Base-by-base conservation (phyloP, 2,797 vertebrate species). In the Mus spretus region DNA sequence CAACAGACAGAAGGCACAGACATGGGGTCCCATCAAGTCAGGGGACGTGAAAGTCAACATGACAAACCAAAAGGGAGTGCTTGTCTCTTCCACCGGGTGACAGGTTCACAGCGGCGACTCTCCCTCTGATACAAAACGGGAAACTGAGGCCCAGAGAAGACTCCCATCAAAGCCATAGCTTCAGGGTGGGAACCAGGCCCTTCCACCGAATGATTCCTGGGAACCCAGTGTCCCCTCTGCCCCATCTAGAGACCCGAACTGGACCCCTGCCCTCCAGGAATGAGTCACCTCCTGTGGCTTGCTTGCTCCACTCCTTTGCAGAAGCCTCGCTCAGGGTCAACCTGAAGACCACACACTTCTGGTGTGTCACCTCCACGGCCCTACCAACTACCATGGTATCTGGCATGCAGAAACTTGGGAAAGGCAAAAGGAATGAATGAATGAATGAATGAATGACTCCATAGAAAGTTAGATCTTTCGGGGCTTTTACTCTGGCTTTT, bases 381-480 rank as follows among this genome's bases (percentile, higher is more conserved):
- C 85, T 65, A 34, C 65, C 24, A 28, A 3, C 53, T 4, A 80
- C 47, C 24, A 3, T 0, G 0, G 63, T 28, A 31, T 47, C 93
- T 14, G n/a, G 50, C 44, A 57, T 6, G 28, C 10, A 7, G 15
- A 67, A 61, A 77, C 44, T 40, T 2, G 0, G 40, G 34, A 47
- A 1, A 2, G 34, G 28, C 2, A 9, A 82, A 70, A 44, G 19
- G 14, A 37, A 13, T 0, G 5, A 61, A 1, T 0, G 5, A 12
- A n/a, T n/a, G 40, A 44, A 47, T 40, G 19, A 47, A 9, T 50
- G 44, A 50, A 50, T 7, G 6, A 19, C 5, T 91, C 37, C 2
- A 34, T 7, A 1, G 40, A 0, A 34, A 31, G 17, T 0, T 0
- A 4, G 17, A 20, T 3, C 61, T 40, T 5, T 24, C 2, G 0